Base-by-base conservation (phyloP, 2,797 vertebrate species). In the Pangasius mekongensis region DNA sequence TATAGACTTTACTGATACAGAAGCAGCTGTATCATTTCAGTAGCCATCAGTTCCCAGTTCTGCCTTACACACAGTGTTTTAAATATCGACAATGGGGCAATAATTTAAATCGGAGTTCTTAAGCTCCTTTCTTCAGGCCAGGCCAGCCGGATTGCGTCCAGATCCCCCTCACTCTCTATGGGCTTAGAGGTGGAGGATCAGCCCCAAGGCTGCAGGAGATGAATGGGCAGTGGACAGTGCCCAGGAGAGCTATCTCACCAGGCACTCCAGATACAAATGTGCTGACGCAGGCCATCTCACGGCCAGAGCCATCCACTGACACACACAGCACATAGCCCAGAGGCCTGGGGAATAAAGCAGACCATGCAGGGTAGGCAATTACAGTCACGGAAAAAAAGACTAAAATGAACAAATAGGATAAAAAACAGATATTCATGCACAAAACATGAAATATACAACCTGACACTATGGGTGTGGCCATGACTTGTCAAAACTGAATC, bases 201-300 rank as follows among this genome's bases (percentile, higher is more conserved):
- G 62, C 83, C 90, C 89, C 60, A 39, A 76, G 90, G 91, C 90
- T 82, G 30, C 9, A 0, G 20, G 76, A 89, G 87, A 91, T 90
- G 76, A 91, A 92, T 86, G 85, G 86, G 85, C 69, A 86, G 80
- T 24, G 85, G 89, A 90, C 87, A 84, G 69, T 64, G 64, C 90
- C 89, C 90, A 76, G 66, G 90, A 91, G 90, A 93, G 88, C 87
- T 78, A 89, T 90, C 88, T 85, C 64, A 82, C 83, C 84, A 89
- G 67, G 87, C 87, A 83, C 86, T 87, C 89, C 86, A 88, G 87
- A 91, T 74, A 88, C 73, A 89, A 89, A 90, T 89, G 87, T 90
- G 91, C 91, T 91, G 91, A 92, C 80, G 52, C 77, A 89, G 89
- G 81, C 84, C 69, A 87, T 87, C 58, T 86, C 71, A 88, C 52